These are phyloP conservation scores for Hydrochoerus hydrochaeris DNA, from an alignment of 2,113 vertebrate species.

Conservation along the genomic window DNA sequence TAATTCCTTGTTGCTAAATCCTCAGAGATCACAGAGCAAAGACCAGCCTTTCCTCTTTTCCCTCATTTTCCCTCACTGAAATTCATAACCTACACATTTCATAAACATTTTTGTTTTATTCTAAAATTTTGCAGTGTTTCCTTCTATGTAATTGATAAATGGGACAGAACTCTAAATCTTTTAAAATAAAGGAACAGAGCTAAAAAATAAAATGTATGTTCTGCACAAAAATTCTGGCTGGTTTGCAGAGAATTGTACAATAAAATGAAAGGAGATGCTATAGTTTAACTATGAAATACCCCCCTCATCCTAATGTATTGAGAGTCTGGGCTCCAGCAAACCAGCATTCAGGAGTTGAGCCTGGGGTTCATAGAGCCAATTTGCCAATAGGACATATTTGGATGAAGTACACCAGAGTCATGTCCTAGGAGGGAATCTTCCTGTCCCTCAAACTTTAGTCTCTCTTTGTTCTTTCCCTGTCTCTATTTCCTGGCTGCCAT, in stretches of 20 bases:
- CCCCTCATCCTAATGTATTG: neutral
- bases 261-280: neutral
- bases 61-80: neutral
- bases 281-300: neutral
- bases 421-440: neutral
- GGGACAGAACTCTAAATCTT: neutral
- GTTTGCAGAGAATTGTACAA: neutral
- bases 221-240: neutral
- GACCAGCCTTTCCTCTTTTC: neutral
- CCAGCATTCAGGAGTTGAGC: neutral
- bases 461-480: neutral
- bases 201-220: neutral
- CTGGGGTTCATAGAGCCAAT: neutral
- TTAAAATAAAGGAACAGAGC: constrained; percentile 16
- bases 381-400: neutral
- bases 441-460: neutral
- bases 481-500: neutral
- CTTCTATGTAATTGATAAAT: neutral
- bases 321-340: neutral
- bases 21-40: neutral
- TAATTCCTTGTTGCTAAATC: neutral
- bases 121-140: neutral
- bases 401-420: neutral
- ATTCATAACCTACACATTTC: neutral
- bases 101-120: neutral